A percentile compares a stretch with the other conserved stretches of the same genome.
Conservation (phyloP, 2,888 invertebrate species). For the Ophion slaviceki region DNA sequence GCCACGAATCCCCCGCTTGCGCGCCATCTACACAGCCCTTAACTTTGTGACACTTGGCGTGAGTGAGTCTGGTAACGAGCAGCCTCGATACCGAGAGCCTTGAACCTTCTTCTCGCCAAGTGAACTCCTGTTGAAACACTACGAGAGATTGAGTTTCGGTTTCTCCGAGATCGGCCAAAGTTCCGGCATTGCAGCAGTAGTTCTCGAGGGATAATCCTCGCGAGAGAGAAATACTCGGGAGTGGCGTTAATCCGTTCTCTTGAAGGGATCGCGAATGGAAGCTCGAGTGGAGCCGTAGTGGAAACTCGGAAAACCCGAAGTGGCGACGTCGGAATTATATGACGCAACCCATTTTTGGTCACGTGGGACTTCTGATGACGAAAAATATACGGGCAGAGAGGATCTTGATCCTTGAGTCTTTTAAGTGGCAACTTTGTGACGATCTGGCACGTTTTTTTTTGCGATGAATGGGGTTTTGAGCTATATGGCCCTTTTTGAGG, state of each 20-base stretch:
- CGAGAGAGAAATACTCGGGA: constrained; percentile 22
- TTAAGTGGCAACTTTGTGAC: too few relatives aligned
- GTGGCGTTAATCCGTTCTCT: constrained; percentile 49
- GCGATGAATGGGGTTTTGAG: too few relatives aligned
- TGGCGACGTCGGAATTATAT: background rate
- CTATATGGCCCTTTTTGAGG: too few relatives aligned
- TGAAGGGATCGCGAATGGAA: constrained; percentile 21
- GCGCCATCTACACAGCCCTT: too few relatives aligned
- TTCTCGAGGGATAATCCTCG: constrained; percentile 38
- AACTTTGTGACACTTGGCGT: too few relatives aligned
- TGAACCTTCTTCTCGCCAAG: constrained; percentile 12
- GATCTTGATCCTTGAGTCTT: too few relatives aligned
- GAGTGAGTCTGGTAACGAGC: background rate
- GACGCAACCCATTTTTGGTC: background rate
- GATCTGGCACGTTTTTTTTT: too few relatives aligned
- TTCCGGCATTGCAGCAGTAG: constrained; percentile 10
- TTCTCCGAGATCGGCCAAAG: constrained; percentile 25
- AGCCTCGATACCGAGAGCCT: constrained; percentile 1
- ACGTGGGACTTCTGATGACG: too few relatives aligned
- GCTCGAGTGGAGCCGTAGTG: constrained; percentile 9
- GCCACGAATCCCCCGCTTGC: too few relatives aligned
- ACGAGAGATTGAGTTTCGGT: constrained; percentile 33
- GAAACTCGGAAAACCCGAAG: background rate
- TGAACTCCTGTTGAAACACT: background rate
- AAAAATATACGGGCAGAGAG: too few relatives aligned